These are phyloP conservation scores for Sminthurides aquaticus DNA, from an alignment of 2,888 invertebrate genomes.

Conservation along the genomic window DNA sequence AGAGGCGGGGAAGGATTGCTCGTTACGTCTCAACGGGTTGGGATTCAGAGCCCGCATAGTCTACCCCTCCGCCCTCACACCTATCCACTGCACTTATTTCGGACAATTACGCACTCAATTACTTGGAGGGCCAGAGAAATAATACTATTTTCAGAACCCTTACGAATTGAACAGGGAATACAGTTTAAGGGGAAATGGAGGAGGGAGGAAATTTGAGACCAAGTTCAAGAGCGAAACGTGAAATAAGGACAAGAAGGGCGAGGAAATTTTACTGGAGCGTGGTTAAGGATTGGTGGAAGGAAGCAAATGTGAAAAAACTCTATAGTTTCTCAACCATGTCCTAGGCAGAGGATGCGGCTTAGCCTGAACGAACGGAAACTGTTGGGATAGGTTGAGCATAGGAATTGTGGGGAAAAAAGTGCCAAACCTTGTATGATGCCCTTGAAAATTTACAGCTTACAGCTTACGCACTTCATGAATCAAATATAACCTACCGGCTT, in stretches of 20 bases:
- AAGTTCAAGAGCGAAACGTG: background rate
- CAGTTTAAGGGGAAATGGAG: background rate
- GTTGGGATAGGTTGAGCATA: background rate
- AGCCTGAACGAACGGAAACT: background rate
- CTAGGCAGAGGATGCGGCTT: background rate
- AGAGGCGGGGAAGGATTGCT: background rate
- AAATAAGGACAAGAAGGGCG: background rate
- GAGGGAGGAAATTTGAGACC: background rate
- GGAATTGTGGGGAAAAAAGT: background rate
- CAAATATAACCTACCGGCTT: background rate
- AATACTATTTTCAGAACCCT: background rate
- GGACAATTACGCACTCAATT: slow-evolving; percentile 8
- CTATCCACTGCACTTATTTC: background rate
- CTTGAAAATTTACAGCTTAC: background rate
- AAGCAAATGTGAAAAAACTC: background rate
- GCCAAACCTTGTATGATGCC: background rate
- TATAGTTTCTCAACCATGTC: too few relatives aligned
- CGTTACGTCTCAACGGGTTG: background rate
- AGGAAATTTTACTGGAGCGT: background rate
- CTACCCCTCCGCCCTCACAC: background rate
- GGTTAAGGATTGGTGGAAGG: background rate
- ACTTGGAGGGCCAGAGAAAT: background rate
- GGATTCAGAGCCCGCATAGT: background rate
- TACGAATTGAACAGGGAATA: background rate
- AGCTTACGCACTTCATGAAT: background rate